phyloP scores from a whole-genome alignment of 2,113 vertebrate species.

The Vimba vimba region DNA sequence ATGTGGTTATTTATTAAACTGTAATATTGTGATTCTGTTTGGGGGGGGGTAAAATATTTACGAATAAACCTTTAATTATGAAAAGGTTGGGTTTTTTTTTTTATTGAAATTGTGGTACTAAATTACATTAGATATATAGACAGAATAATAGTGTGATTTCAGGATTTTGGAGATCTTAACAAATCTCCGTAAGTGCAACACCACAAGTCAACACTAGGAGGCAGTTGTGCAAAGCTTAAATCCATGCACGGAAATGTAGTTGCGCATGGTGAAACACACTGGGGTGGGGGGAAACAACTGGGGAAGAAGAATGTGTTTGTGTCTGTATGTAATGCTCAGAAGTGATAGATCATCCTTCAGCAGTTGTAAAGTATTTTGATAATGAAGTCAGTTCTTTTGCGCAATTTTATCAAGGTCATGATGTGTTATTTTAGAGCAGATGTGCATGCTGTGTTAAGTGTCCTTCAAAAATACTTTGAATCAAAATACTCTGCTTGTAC shows the following conservation, averaged over 20 bases:
- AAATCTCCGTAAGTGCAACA: slow-evolving; percentile 2
- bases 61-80: slow-evolving; percentile 27
- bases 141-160: too few relatives aligned
- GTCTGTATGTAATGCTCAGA: neutral
- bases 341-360: neutral
- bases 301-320: neutral
- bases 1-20: slow-evolving; percentile 61
- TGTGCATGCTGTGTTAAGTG: neutral
- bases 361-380: neutral
- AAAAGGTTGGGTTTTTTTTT: neutral
- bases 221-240: slow-evolving; percentile 14
- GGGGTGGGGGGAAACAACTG: neutral
- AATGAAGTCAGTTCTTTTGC: neutral
- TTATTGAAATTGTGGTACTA: neutral
- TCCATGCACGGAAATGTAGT: neutral
- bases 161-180: too few relatives aligned
- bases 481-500: neutral
- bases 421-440: neutral
- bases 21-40: slow-evolving; percentile 37
- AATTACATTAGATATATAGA: too few relatives aligned
- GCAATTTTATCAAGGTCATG: neutral
- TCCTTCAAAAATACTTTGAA: neutral
- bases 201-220: slow-evolving; percentile 20
- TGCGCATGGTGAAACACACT: neutral
- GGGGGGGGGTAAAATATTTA: slow-evolving; percentile 9